Evolutionary conservation across 2,113 vertebrate genomes (phyloP).

Genomic region (Plestiodon gilberti): DNA sequence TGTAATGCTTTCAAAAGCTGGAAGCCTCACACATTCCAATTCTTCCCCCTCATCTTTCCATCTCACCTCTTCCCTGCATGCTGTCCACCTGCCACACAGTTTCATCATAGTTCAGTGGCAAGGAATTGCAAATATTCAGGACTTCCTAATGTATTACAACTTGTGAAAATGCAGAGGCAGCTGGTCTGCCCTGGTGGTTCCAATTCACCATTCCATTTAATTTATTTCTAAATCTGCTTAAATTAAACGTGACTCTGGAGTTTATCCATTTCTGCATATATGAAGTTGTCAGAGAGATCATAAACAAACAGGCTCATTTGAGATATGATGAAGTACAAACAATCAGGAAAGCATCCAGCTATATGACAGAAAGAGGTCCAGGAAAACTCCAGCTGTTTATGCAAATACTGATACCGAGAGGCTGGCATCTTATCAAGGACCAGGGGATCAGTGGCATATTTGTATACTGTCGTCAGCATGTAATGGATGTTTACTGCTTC

Average conservation of each 20-base stretch:
- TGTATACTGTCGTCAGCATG: constrained; percentile 35
- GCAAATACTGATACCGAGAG: constrained; percentile 53
- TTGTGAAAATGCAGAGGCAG: not conserved
- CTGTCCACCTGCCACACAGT: not conserved
- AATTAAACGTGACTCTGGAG: constrained; percentile 43
- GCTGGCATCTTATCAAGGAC: constrained; percentile 64
- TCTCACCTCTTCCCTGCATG: not conserved
- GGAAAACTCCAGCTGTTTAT: constrained; percentile 65
- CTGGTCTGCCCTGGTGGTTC: constrained; percentile 10
- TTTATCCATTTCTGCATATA: constrained; percentile 13
- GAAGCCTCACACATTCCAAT: not conserved
- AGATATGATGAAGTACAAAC: constrained; percentile 22
- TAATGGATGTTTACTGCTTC: constrained; percentile 50
- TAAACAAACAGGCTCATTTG: constrained; percentile 36
- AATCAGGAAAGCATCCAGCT: constrained; percentile 60
- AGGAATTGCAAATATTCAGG: constrained; percentile 5
- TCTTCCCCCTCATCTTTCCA: not conserved
- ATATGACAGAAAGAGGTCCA: constrained; percentile 53
- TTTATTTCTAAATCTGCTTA: constrained; percentile 41
- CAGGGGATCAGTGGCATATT: constrained; percentile 57
- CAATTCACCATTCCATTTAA: constrained; percentile 24
- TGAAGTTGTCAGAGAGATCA: constrained; percentile 51
- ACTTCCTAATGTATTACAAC: constrained; percentile 1
- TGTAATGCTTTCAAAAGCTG: not conserved
- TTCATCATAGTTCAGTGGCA: constrained; percentile 15